Evolutionary conservation across 1,140 invertebrate genomes (phyloP).

Genomic region (Drepana arcuata): DNA sequence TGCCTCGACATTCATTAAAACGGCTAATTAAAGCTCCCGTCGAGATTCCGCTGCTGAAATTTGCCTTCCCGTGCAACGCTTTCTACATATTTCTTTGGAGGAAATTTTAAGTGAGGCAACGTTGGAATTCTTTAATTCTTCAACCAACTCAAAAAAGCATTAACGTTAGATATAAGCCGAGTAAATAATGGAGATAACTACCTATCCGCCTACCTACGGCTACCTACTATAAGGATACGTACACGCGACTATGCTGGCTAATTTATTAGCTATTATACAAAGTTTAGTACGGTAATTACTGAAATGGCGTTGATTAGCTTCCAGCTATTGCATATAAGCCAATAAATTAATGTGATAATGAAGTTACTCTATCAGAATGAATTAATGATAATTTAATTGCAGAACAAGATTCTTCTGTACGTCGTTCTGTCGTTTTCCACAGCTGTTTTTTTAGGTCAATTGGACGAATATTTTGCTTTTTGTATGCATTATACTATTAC

Average conservation of each 20-base stretch:
- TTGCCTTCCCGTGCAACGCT: slow-evolving; percentile 30
- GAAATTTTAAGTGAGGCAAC: slow-evolving; percentile 39
- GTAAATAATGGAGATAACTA: slow-evolving; percentile 8
- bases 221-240: neutral
- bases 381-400: neutral
- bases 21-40: slow-evolving; percentile 54
- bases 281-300: slow-evolving; percentile 14
- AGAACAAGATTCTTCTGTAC: too few relatives aligned
- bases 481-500: too few relatives aligned
- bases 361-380: neutral
- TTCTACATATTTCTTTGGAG: slow-evolving; percentile 47
- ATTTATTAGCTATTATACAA: slow-evolving; percentile 15
- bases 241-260: slow-evolving; percentile 5
- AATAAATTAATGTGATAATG: neutral
- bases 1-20: slow-evolving; percentile 61
- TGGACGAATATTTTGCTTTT: too few relatives aligned
- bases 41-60: slow-evolving; percentile 49
- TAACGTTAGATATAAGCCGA: slow-evolving; percentile 8
- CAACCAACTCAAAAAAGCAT: slow-evolving; percentile 9
- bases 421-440: too few relatives aligned
- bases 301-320: slow-evolving; percentile 2
- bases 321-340: neutral
- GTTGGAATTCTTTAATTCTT: slow-evolving; percentile 14
- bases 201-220: neutral
- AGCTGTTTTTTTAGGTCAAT: too few relatives aligned